phyloP scores from a whole-genome alignment of 2,888 invertebrate genomes.

The Phengaris arion region DNA sequence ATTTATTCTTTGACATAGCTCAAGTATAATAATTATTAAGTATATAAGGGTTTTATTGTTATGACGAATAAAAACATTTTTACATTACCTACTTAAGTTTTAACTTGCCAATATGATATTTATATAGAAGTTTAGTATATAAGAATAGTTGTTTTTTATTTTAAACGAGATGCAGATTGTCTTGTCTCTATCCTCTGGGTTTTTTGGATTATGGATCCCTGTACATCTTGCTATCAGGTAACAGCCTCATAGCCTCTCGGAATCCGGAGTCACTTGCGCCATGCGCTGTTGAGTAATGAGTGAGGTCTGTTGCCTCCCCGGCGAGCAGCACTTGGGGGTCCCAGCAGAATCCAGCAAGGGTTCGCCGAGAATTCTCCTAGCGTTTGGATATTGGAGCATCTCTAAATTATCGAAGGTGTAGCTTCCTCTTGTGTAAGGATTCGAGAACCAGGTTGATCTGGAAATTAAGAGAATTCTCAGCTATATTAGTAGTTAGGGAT shows the following conservation, averaged over 20 bases:
- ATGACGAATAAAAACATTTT: too few relatives aligned
- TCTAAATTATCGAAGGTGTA: conserved; percentile 82
- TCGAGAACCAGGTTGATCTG: conserved; percentile 85
- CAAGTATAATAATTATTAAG: too few relatives aligned
- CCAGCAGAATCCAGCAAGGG: conserved; percentile 74
- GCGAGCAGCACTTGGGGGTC: conserved; percentile 78
- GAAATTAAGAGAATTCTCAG: not conserved
- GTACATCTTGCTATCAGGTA: not conserved
- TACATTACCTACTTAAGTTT: too few relatives aligned
- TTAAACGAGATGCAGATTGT: too few relatives aligned
- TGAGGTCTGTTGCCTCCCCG: conserved; percentile 78
- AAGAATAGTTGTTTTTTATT: too few relatives aligned
- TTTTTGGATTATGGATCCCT: too few relatives aligned
- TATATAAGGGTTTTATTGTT: too few relatives aligned
- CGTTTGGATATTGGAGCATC: conserved; percentile 70
- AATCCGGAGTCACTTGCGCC: conserved; percentile 84
- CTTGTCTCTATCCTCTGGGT: too few relatives aligned
- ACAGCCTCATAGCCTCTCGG: conserved; percentile 77
- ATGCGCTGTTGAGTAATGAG: conserved; percentile 85
- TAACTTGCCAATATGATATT: too few relatives aligned
- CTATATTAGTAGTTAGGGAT: too few relatives aligned
- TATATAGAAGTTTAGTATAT: too few relatives aligned
- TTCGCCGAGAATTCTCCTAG: conserved; percentile 73
- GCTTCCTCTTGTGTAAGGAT: conserved; percentile 85
- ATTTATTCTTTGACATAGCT: too few relatives aligned